A percentile compares a stretch with the other conserved stretches of the same genome.
These are phyloP conservation scores for Sarcophaga rosellei DNA, from an alignment of 2,888 invertebrate genomes.

Conservation along the genomic window DNA sequence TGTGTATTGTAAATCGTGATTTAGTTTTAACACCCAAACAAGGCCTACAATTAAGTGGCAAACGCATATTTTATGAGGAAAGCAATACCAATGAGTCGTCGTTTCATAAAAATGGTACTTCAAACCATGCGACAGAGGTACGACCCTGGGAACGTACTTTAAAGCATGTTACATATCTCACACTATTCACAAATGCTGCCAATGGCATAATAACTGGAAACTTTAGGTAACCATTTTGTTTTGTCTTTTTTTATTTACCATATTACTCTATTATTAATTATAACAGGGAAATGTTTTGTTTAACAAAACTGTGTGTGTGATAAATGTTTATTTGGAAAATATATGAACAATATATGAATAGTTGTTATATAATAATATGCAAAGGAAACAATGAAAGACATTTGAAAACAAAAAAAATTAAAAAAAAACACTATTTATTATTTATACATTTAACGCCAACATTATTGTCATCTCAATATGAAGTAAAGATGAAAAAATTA, in stretches of 20 bases:
- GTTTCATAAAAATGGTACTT: constrained; percentile 23
- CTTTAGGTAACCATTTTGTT: constrained; percentile 73
- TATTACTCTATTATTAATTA: constrained; percentile 30
- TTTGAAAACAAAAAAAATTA: neutral
- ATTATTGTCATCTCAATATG: too few species aligned
- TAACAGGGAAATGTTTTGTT: constrained; percentile 25
- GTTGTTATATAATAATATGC: constrained; percentile 15
- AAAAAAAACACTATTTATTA: neutral
- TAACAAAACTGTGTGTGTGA: constrained; percentile 25
- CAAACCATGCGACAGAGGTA: constrained; percentile 23
- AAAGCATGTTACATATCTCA: constrained; percentile 86
- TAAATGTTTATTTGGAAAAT: constrained; percentile 23
- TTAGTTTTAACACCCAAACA: constrained; percentile 79
- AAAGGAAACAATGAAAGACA: neutral
- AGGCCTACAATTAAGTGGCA: constrained; percentile 76
- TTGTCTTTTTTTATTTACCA: constrained; percentile 5
- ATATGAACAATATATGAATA: constrained; percentile 11
- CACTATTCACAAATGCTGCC: constrained; percentile 81
- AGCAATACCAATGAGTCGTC: constrained; percentile 48
- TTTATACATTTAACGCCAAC: too few species aligned
- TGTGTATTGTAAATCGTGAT: constrained; percentile 77
- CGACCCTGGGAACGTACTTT: constrained; percentile 86
- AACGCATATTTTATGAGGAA: constrained; percentile 78
- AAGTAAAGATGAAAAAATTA: too few species aligned
- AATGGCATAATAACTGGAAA: constrained; percentile 74